phyloP scores from a whole-genome alignment of 2,888 invertebrate species.

The Nomada fucata region DNA sequence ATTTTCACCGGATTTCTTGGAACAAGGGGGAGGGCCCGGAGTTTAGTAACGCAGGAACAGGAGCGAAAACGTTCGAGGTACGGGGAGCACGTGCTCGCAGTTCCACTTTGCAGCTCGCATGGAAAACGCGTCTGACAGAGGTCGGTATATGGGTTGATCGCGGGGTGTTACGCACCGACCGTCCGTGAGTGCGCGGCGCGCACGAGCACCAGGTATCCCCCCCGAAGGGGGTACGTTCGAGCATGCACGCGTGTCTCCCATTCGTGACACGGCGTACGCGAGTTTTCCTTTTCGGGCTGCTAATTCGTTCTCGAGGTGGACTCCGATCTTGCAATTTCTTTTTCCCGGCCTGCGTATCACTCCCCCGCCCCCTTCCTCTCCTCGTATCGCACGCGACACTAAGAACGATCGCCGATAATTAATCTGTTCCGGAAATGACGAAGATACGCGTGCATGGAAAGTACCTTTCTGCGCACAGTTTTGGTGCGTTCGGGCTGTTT shows the following conservation, averaged over 20 bases:
- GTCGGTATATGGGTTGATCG: slow-evolving; percentile 32
- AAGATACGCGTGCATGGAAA: too few species aligned
- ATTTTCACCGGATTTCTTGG: too few species aligned
- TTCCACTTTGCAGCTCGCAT: not conserved
- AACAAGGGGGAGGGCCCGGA: too few species aligned
- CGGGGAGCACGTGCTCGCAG: slow-evolving; percentile 35
- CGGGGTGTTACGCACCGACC: slow-evolving; percentile 43
- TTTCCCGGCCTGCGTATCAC: slow-evolving; percentile 28
- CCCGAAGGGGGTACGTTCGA: slow-evolving; percentile 51
- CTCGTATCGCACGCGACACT: slow-evolving; percentile 5
- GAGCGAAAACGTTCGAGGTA: not conserved
- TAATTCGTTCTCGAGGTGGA: slow-evolving; percentile 33
- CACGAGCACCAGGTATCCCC: slow-evolving; percentile 34
- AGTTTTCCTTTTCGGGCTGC: slow-evolving; percentile 48
- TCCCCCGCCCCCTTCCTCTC: not conserved
- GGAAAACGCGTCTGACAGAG: slow-evolving; percentile 19
- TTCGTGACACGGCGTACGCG: slow-evolving; percentile 15
- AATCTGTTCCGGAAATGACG: not conserved
- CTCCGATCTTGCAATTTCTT: slow-evolving; percentile 41
- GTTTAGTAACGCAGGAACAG: not conserved
- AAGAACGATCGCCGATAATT: not conserved
- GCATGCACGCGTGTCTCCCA: slow-evolving; percentile 60
- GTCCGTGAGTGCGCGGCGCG: slow-evolving; percentile 31
- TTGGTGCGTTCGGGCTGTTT: too few species aligned
- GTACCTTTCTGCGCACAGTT: too few species aligned